Evolutionary conservation across 1,140 invertebrate genomes (phyloP), one percentile per base, ranked within the genome.

Genomic region (Yoshiicerus persimilis): DNA sequence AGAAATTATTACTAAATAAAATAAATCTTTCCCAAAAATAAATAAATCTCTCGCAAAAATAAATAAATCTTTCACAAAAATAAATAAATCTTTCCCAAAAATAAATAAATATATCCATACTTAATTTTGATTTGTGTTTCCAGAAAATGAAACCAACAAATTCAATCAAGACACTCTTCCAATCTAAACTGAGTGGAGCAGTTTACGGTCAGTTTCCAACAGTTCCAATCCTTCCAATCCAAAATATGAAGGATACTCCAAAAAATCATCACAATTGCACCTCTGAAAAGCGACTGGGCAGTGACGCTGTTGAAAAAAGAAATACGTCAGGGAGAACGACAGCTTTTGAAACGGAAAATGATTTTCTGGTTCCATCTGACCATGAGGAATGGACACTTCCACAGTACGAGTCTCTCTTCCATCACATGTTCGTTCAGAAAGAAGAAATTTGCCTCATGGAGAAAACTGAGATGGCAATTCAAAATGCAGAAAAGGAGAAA

Each of bases 401-500:
- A 25, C 64, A 88, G 16, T 86, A 86, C 25, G 70, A 86, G 25
- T 88, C 88, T 4, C 32, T 88, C 8, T 88, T 88, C 39, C 84
- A 88, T 39, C 85, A 88, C 47, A 64, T 88, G 27, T 86, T 88
- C 41, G 36, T 87, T 8, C 85, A 86, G 27, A 66, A 36, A 86
- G 41, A 62, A 3, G 41, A 64, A 6, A 41, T 47, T 38, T 39
- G 77, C 20, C 20, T 83, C 6, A 83, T 83, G 77, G 77, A 83
- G 10, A 11, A 83, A 70, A 41, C 27, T 0, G 47, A 62, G 23
- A 13, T 32, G 4, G 23, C 39, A 4, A 47, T 56, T 56, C 27
- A 62, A 27, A 85, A 85, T 56, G 38, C 20, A 2, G 34, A 85
- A 9, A 85, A 85, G 20, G 25, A 32, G 25, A 85, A 85, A 10